Percentiles rank a stretch among this genome's conserved stretches.
Evolutionary conservation across 2,888 invertebrate genomes (phyloP).

Genomic region (Spilarctia lutea): DNA sequence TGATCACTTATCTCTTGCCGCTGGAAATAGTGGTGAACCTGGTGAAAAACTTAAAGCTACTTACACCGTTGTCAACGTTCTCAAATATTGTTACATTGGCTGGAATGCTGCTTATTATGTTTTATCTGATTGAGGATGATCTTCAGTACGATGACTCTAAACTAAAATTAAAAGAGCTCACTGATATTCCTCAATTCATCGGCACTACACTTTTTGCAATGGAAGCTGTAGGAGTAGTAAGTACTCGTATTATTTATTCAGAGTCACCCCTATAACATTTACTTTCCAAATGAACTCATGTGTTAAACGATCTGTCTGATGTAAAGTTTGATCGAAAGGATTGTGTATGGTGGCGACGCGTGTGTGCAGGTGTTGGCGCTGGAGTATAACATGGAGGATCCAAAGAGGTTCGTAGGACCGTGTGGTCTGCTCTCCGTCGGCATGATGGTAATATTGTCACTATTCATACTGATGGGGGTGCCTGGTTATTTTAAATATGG

Average conservation of each 20-base stretch:
- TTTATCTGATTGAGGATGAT: slow-evolving; percentile 21
- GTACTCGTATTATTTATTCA: slow-evolving; percentile 24
- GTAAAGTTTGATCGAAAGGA: too few relatives aligned
- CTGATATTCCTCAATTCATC: slow-evolving; percentile 15
- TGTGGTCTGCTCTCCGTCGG: slow-evolving; percentile 91
- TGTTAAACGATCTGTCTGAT: too few relatives aligned
- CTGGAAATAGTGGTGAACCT: slow-evolving; percentile 10
- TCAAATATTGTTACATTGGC: slow-evolving; percentile 9
- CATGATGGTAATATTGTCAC: slow-evolving; percentile 90
- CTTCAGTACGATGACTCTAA: neutral
- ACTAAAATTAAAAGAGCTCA: neutral
- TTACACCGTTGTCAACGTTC: slow-evolving; percentile 12
- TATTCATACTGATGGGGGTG: slow-evolving; percentile 92
- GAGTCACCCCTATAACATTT: neutral
- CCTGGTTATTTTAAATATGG: slow-evolving; percentile 96
- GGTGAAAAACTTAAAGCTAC: slow-evolving; percentile 12
- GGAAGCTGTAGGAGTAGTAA: slow-evolving; percentile 25
- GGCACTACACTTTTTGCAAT: slow-evolving; percentile 16
- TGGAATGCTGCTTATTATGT: slow-evolving; percentile 14
- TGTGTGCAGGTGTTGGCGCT: slow-evolving; percentile 92
- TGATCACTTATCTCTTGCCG: slow-evolving; percentile 12
- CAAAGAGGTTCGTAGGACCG: slow-evolving; percentile 84
- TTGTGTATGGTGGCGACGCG: neutral
- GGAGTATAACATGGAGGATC: slow-evolving; percentile 96
- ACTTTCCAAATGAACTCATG: neutral